A percentile compares a stretch with the other conserved stretches of the same genome.
These are phyloP conservation scores for Myrmophylax atrothorax DNA, from an alignment of 2,113 vertebrate genomes.

Conservation along the genomic window DNA sequence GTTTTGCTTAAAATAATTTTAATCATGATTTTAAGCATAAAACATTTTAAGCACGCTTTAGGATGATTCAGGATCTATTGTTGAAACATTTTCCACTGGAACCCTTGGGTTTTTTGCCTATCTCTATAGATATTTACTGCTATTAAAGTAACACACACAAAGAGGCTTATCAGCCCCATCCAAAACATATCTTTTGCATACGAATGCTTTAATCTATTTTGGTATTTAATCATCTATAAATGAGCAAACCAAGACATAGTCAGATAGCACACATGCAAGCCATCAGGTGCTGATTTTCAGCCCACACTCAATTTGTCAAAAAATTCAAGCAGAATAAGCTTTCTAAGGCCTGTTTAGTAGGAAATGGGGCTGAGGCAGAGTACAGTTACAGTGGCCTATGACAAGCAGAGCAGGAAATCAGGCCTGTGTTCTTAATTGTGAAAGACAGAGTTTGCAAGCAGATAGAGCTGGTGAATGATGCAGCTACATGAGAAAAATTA, in stretches of 20 bases:
- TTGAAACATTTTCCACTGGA: neutral
- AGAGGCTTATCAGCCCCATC: neutral
- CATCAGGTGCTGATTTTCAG: neutral
- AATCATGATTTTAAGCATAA: neutral
- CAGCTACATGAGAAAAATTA: neutral
- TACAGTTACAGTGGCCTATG: neutral
- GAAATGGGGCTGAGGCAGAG: neutral
- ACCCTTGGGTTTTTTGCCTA: neutral
- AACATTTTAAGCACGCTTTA: neutral
- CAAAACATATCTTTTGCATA: neutral
- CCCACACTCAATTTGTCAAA: neutral
- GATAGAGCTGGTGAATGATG: neutral
- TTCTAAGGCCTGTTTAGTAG: neutral
- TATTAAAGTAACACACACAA: neutral
- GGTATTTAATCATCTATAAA: neutral
- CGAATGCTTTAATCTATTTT: neutral
- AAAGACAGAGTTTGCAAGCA: neutral
- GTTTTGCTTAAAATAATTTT: neutral
- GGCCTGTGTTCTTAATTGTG: neutral
- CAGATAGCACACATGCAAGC: neutral
- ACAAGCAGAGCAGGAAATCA: neutral
- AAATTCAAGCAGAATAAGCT: neutral
- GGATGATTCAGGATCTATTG: neutral
- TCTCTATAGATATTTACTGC: neutral
- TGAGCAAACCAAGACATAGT: neutral